These are phyloP conservation scores for Lophotis ruficrista DNA, from an alignment of 2,113 vertebrate genomes.

Conservation along the genomic window DNA sequence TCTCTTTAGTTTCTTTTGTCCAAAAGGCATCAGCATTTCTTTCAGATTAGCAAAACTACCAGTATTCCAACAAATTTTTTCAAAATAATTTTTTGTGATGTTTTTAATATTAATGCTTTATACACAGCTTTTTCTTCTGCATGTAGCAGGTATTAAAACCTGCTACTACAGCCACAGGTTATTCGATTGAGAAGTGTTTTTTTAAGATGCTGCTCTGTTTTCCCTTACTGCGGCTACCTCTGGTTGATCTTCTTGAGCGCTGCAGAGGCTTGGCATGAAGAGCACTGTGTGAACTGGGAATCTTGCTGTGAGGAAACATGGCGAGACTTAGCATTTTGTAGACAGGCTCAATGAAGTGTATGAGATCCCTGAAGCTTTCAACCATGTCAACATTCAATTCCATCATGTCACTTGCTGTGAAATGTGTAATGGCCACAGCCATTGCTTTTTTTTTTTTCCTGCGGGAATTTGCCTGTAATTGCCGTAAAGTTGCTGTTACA, in stretches of 20 bases:
- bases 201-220: background rate
- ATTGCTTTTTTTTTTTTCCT: background rate
- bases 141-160: background rate
- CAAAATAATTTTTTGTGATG: background rate
- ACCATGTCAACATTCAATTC: constrained; percentile 14
- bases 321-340: background rate
- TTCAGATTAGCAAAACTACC: background rate
- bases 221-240: background rate
- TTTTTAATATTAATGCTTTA: background rate
- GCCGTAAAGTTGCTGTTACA: background rate
- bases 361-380: constrained; percentile 30
- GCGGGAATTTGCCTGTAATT: background rate
- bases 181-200: background rate
- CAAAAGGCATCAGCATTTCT: background rate
- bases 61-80: background rate
- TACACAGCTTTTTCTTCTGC: background rate
- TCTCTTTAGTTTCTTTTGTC: background rate
- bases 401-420: constrained; percentile 7
- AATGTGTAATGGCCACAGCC: background rate
- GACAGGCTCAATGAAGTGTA: constrained; percentile 1
- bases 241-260: background rate
- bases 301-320: constrained; percentile 13
- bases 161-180: background rate
- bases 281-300: background rate
- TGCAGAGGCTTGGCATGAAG: constrained; percentile 6